These are phyloP conservation scores for Tipula unca DNA, from an alignment of 2,888 invertebrate species.

Conservation along the genomic window DNA sequence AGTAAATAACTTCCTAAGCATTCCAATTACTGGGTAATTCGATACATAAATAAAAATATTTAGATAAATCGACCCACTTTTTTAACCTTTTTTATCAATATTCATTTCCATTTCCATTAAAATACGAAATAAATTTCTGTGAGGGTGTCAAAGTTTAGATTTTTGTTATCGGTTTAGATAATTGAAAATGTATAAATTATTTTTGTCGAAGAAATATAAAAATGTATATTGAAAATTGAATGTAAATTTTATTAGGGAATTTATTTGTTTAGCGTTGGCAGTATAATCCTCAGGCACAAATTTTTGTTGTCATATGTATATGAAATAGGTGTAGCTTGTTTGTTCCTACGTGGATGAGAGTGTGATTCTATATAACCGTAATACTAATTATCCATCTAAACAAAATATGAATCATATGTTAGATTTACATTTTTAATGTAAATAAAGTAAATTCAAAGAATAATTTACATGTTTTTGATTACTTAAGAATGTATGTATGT, in stretches of 20 bases:
- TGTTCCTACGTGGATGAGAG: neutral
- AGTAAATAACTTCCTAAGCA: neutral
- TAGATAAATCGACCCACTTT: neutral
- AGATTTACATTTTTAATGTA: neutral
- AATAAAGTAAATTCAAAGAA: neutral
- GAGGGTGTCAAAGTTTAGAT: constrained; percentile 3
- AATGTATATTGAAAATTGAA: neutral
- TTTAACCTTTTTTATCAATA: neutral
- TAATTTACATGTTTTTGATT: neutral
- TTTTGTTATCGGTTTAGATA: neutral
- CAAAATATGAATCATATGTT: neutral
- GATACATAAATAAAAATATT: neutral
- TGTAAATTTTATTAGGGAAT: neutral
- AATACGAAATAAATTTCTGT: neutral
- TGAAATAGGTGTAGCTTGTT: neutral
- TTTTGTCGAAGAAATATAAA: neutral
- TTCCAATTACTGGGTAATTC: neutral
- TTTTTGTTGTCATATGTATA: neutral
- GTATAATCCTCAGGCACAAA: neutral
- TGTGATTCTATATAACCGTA: neutral
- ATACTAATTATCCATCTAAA: neutral
- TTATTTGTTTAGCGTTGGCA: neutral
- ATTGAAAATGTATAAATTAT: neutral
- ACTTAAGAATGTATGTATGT: neutral
- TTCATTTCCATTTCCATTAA: neutral